These are phyloP conservation scores for Oncorhynchus nerka DNA, from an alignment of 2,113 vertebrate genomes.

Conservation along the genomic window DNA sequence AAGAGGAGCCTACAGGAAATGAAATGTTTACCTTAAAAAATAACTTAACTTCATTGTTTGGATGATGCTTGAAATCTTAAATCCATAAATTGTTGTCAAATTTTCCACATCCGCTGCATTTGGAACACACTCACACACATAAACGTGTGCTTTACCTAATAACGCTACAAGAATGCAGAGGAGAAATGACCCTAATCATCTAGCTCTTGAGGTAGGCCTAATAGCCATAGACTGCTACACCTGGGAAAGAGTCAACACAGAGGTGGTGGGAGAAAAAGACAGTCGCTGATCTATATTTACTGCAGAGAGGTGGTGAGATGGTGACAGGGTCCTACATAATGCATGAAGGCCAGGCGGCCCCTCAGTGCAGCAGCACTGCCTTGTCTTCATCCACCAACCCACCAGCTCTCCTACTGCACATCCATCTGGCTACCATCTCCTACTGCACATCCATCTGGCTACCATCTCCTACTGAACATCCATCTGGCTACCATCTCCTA, in stretches of 20 bases:
- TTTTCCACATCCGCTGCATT: too few relatives aligned
- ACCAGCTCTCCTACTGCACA: background rate
- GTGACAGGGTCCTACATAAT: constrained; percentile 70
- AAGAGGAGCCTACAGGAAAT: background rate
- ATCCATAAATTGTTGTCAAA: background rate
- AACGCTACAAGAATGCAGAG: background rate
- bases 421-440: constrained; percentile 23
- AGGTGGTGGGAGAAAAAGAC: constrained; percentile 6
- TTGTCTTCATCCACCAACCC: background rate
- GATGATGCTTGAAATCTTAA: background rate
- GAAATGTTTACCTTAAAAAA: background rate
- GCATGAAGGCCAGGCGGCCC: constrained; percentile 48
- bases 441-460: too few relatives aligned
- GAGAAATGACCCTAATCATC: constrained; percentile 1
- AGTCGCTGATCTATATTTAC: constrained; percentile 77
- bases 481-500: too few relatives aligned
- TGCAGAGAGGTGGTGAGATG: constrained; percentile 41
- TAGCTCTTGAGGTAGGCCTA: constrained; percentile 1
- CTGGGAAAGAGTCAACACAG: background rate
- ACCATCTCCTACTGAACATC: too few relatives aligned
- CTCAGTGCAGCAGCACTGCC: constrained; percentile 52
- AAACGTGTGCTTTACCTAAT: background rate
- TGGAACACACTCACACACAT: background rate
- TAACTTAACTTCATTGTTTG: background rate
- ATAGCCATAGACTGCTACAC: background rate